phyloP scores from a whole-genome alignment of 2,888 invertebrate genomes.

The Spilarctia lutea region DNA sequence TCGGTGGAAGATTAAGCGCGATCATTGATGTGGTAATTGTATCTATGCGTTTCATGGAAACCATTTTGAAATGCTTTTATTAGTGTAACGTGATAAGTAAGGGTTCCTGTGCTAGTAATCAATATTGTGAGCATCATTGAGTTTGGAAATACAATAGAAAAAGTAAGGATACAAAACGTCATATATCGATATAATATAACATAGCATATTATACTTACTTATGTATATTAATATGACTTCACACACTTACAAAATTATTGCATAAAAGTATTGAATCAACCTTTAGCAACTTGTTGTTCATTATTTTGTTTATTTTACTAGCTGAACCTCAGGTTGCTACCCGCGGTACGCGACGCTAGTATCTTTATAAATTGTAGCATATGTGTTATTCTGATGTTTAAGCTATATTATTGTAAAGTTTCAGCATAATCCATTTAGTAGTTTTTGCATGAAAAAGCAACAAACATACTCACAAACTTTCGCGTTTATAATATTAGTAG shows the following conservation, averaged over 20 bases:
- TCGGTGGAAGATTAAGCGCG: conserved; percentile 35
- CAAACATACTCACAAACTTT: no score
- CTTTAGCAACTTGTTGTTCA: neutral
- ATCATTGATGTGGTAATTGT: conserved; percentile 53
- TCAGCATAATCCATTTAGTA: no score
- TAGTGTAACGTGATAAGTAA: conserved; percentile 29
- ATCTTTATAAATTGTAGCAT: no score
- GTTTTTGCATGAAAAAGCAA: no score
- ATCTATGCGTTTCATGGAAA: conserved; percentile 44
- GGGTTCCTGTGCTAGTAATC: conserved; percentile 24
- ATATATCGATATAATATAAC: no score
- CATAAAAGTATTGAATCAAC: neutral
- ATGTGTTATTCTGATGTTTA: no score
- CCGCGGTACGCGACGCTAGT: no score
- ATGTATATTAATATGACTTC: no score
- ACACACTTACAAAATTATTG: neutral
- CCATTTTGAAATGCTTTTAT: conserved; percentile 46
- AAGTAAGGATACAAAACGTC: neutral
- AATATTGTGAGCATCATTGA: conserved; percentile 15
- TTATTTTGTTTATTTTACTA: neutral
- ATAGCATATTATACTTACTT: no score
- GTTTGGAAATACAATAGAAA: neutral
- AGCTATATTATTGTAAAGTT: no score
- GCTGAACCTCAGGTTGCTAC: no score
- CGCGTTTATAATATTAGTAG: no score